A percentile compares a stretch with the other conserved stretches of the same genome.
phyloP scores from a whole-genome alignment of 1,140 invertebrate genomes.

The Drosophila ficusphila region DNA sequence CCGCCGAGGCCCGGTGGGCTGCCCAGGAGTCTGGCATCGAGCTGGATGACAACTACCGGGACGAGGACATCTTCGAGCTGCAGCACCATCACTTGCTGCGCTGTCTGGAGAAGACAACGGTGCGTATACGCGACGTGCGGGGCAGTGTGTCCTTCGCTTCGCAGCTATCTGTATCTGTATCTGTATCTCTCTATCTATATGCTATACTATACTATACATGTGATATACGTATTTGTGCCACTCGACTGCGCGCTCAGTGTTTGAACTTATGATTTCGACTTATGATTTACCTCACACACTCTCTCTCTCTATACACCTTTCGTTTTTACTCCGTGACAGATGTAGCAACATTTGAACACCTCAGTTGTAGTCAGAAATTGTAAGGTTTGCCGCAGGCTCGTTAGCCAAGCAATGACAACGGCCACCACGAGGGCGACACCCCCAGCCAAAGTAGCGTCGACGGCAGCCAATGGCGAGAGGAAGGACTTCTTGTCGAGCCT shows the following conservation, averaged over 20 bases:
- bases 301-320: conserved; percentile 52
- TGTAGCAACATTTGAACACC: conserved; percentile 75
- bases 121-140: conserved; percentile 85
- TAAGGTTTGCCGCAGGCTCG: conserved; percentile 61
- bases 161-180: conserved; percentile 4
- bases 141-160: conserved; percentile 9
- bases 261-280: conserved; percentile 31
- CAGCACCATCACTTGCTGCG: conserved; percentile 99
- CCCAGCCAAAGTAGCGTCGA: conserved; percentile 22
- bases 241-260: conserved; percentile 17
- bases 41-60: conserved; percentile 93
- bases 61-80: conserved; percentile 99
- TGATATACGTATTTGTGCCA: conserved; percentile 20
- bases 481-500: conserved; percentile 22
- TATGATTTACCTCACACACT: conserved; percentile 56
- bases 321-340: conserved; percentile 62
- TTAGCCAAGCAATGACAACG: conserved; percentile 75
- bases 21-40: conserved; percentile 96
- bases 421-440: conserved; percentile 35
- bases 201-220: conserved; percentile 15
- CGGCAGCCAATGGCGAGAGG: conserved; percentile 5
- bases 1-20: conserved; percentile 96
- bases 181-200: conserved; percentile 16
- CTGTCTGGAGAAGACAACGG: conserved; percentile 99
- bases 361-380: conserved; percentile 67